Evolutionary conservation across 2,113 vertebrate species (phyloP), one percentile per base, ranked within the genome.

Genomic region (Heloderma charlesbogerti): DNA sequence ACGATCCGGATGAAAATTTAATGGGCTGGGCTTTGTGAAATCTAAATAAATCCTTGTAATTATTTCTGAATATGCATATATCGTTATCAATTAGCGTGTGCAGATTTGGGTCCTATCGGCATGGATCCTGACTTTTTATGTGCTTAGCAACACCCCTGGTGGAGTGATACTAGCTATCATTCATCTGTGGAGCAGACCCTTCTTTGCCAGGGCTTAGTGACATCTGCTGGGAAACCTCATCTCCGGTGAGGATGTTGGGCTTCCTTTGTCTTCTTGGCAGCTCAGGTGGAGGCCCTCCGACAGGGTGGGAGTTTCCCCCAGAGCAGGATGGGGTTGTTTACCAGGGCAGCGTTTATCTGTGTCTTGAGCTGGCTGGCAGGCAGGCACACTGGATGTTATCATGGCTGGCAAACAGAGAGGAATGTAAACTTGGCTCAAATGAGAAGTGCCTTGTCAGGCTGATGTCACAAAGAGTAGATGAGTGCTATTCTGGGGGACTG

Each of bases 321-420:
- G 29, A 45, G 91, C 94, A 95, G 95, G 95, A 94, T 95, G 94
- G 66, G 45, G 0, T 95, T 96, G 96, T 96, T 96, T 95, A 95
- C 74, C 1, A 3, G 92, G 93, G 92, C 89, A 94, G 1, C 18
- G 82, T 92, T 95, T 95, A 95, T 96, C 93, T 92, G 84, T 40
- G 34, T 54, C 0, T 81, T 3, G 92, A 95, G 91, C 93, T 79
- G 90, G 85, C 0, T 94, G 93, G 91, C 89, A 66, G 93, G 94
- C 89, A 63, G 2, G 69, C 1, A 89, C 84, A 12, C 3, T 60
- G 0, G 87, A 6, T 75, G 6, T 90, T 96, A 96, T 96, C 95
- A 43, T 2, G 0, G 0, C 89, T 60, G 69, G 89, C 83, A 0
- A 93, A 94, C 89, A 0, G 29, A 81, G 69, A 85, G 93, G 94